phyloP scores from a whole-genome alignment of 35 echinoderm and acorn worm species.

The Heliocidaris erythrogramma region DNA sequence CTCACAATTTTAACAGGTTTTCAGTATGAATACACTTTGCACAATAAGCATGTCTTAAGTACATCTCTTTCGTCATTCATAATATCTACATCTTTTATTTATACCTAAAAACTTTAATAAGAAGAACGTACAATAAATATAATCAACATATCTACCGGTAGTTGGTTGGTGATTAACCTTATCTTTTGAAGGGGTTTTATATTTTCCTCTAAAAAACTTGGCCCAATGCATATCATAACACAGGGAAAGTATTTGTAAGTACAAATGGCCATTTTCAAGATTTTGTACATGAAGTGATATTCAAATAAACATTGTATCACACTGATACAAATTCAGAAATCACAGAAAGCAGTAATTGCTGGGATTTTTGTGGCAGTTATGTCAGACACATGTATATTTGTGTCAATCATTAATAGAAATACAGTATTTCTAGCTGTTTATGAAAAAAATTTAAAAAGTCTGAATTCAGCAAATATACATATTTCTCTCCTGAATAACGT shows the following conservation, averaged over 20 bases:
- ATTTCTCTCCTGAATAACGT: too few relatives aligned
- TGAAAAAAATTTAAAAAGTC: too few relatives aligned
- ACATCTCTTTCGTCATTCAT: neutral
- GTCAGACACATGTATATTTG: neutral
- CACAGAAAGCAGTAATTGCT: neutral
- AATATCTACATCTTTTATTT: neutral
- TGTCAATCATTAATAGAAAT: too few relatives aligned
- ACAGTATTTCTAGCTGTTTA: too few relatives aligned
- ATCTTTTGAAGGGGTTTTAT: neutral
- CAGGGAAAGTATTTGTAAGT: neutral
- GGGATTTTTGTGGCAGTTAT: neutral
- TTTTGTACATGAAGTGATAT: neutral
- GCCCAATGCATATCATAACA: neutral
- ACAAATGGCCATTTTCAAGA: neutral
- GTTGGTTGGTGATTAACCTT: neutral
- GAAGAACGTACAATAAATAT: neutral
- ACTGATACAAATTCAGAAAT: neutral
- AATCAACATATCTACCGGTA: neutral
- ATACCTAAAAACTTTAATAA: neutral
- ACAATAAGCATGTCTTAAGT: neutral
- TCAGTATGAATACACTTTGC: neutral
- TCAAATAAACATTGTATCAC: neutral
- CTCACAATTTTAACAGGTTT: neutral
- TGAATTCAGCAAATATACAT: too few relatives aligned
- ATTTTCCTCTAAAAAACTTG: neutral